Base-by-base conservation (phyloP, 2,888 invertebrate species). In the Drosophila macrothrix region DNA sequence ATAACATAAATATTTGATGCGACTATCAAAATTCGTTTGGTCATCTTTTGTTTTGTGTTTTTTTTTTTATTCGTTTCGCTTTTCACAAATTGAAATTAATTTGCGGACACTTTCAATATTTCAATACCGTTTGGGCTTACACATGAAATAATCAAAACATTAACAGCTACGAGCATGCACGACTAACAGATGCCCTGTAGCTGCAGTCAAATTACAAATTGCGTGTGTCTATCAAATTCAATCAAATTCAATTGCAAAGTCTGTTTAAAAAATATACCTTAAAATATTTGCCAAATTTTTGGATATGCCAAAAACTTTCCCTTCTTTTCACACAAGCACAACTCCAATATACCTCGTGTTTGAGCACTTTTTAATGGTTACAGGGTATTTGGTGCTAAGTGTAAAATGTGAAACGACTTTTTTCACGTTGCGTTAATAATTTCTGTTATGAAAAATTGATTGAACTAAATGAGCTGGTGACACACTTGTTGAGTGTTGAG, bases 381-480 rank as follows among this genome's bases (percentile, higher is more conserved):
- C 59, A 68, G 70, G 58, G 68, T 58, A 69, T 56, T 35, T 54
- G 50, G 68, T 12, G 78, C 67, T 31, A 75, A 82, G 88, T 80
- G 85, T 75, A 82, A 88, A 71, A 73, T 70, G 59, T 52, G 66
- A 67, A 70, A 80, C 54, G 82, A 52, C 61, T 75, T 80, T 72
- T 68, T 78, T 68, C 70, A 78, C 73, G 75, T 83, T 90, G 88
- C 80, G 88, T 86, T 86, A 86, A 86, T 90, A 86, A 87, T 90
- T 90, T 85, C 85, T 83, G 85, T 81, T 89, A 89, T 87, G 88
- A 82, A 82, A 82, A 85, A 90, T 90, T 90, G 90, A 91, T 90
- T 91, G 91, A 90, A 75, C 90, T 90, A 87, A 91, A 90, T 91
- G 90, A 90, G 90, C 80, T 79, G 84, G 82, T 90, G 90, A 91